phyloP scores from a whole-genome alignment of 2,888 invertebrate genomes.

The Rosalia funebris region DNA sequence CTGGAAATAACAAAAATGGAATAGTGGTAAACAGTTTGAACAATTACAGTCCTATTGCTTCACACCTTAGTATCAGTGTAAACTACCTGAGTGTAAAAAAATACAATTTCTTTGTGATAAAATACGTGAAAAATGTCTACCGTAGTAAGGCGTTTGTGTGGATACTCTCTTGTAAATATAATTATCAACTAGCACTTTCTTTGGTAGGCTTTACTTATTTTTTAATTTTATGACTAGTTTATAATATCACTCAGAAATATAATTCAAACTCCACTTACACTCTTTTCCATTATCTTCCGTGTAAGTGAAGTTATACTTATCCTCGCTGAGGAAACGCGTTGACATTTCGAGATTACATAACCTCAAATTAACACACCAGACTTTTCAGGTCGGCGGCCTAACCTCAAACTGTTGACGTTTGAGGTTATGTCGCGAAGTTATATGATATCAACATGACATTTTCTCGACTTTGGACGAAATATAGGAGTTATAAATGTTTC shows the following conservation, averaged over 20 bases:
- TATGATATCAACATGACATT: slow-evolving; percentile 2
- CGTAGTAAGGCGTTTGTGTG: slow-evolving; percentile 45
- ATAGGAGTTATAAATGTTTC: slow-evolving; percentile 19
- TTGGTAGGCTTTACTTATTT: slow-evolving; percentile 58
- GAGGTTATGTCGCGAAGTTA: too few species aligned
- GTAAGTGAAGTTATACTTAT: slow-evolving; percentile 10
- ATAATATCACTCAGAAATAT: slow-evolving; percentile 59
- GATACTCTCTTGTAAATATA: slow-evolving; percentile 42
- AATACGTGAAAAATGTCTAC: slow-evolving; percentile 51
- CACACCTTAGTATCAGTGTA: slow-evolving; percentile 39
- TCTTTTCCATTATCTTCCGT: not conserved
- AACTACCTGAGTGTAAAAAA: slow-evolving; percentile 60
- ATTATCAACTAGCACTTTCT: slow-evolving; percentile 57
- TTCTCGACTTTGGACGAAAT: slow-evolving; percentile 21
- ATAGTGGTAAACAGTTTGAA: slow-evolving; percentile 32
- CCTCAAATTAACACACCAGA: not conserved
- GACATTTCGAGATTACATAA: not conserved
- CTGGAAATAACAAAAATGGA: slow-evolving; percentile 41
- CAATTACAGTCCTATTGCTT: slow-evolving; percentile 32
- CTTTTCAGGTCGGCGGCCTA: not conserved
- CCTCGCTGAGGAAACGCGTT: slow-evolving; percentile 2
- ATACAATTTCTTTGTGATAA: slow-evolving; percentile 57
- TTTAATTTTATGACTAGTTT: slow-evolving; percentile 57
- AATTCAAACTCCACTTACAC: slow-evolving; percentile 36
- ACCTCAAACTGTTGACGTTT: not conserved